Base-by-base conservation (phyloP, 64 coral and sea anemone genomes). In the Pocillopora damicornis region DNA sequence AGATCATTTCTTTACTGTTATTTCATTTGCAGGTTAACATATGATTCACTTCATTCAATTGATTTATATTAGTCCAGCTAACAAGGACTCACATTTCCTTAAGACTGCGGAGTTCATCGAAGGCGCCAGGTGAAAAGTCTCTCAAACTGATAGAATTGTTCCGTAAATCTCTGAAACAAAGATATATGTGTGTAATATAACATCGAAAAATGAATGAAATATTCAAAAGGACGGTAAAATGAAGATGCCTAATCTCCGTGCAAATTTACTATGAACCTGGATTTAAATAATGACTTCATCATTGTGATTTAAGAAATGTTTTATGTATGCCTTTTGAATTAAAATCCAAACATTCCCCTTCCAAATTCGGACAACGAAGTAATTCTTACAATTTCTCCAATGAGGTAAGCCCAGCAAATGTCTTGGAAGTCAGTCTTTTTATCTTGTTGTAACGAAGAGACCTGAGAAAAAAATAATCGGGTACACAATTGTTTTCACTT, bases 361-460 rank as follows among this genome's bases (percentile, higher is more conserved):
- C 67, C 20, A 71, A 71, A 7, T 20, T 71, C 34, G 15, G 37
- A 79, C 4, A 8, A 1, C 30, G 0, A 75, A 42, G 11, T 20
- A 22, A 22, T 60, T 82, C 88, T 89, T 75, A 89, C 88, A 89
- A 62, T 59, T 71, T 89, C 62, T 89, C 77, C 20, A 89, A 20
- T 9, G 88, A 82, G 42, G 37, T 59, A 12, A 89, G 23, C 8
- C 78, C 88, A 18, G 79, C 64, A 61, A 89, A 89, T 37, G 73
- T 82, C 11, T 79, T 82, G 4, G 67, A 65, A 22, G 62, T 59
- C 7, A 89, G 35, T 15, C 12, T 15, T 63, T 89, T 66, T 25
- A 89, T 90, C 58, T 75, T 83, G 79, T 90, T 90, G 79, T 90
- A 5, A 73, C 72, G 82, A 13, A 90, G 81, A 61, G 73, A 38